Evolutionary conservation across 2,113 vertebrate genomes (phyloP).

Genomic region (Osmerus mordax): DNA sequence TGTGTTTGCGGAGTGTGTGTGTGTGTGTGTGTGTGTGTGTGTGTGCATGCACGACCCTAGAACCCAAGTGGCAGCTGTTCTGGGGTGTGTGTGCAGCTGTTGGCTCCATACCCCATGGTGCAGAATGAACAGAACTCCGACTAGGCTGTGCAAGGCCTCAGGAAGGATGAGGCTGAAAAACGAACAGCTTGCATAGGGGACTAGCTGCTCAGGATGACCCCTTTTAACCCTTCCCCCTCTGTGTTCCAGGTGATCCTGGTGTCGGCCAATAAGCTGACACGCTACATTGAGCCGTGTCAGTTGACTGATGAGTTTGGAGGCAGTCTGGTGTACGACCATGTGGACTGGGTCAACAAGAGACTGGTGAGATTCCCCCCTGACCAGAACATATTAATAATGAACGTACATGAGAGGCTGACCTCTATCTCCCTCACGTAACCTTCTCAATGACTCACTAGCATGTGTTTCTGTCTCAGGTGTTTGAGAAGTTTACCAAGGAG

Average conservation of each 20-base stretch:
- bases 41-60: background rate
- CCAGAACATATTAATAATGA: conserved; percentile 21
- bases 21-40: background rate
- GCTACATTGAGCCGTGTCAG: conserved; percentile 96
- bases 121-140: background rate
- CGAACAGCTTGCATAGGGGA: background rate
- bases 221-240: background rate
- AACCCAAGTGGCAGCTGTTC: background rate
- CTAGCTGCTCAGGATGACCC: background rate
- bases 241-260: conserved; percentile 93
- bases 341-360: conserved; percentile 97
- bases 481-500: conserved; percentile 98
- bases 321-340: conserved; percentile 94
- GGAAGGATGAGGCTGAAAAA: background rate
- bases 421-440: too few relatives aligned
- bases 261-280: conserved; percentile 95
- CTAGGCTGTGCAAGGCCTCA: background rate
- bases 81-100: background rate
- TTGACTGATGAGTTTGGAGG: conserved; percentile 97
- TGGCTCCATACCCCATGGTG: background rate
- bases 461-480: conserved; percentile 74
- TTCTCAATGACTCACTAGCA: too few relatives aligned
- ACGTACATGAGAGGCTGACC: background rate
- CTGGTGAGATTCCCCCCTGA: conserved; percentile 73
- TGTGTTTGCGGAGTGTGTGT: background rate